These are phyloP conservation scores for Agrypnia vestita DNA, from an alignment of 1,140 invertebrate genomes.

Conservation along the genomic window DNA sequence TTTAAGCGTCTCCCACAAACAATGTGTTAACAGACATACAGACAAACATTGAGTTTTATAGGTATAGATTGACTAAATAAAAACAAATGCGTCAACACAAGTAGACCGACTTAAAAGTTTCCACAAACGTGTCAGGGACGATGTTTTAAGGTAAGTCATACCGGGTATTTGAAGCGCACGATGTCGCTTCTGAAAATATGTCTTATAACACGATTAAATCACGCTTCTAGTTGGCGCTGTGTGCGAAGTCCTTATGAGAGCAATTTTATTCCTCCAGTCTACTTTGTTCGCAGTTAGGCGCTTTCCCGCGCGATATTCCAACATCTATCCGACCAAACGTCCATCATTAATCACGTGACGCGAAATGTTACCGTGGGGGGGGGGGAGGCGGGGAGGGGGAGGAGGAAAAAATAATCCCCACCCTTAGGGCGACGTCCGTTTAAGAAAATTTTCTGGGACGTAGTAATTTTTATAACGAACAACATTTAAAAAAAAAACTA, in stretches of 20 bases:
- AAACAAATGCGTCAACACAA: too few species aligned
- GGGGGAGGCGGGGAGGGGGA: conserved; percentile 17
- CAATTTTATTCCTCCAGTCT: conserved; percentile 24
- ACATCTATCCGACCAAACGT: conserved; percentile 54
- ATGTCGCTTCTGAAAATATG: too few species aligned
- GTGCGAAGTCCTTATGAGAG: conserved; percentile 29
- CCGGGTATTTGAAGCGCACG: too few species aligned
- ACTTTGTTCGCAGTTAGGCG: conserved; percentile 48
- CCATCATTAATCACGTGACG: conserved; percentile 61
- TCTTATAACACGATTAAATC: too few species aligned
- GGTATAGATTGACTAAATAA: too few species aligned
- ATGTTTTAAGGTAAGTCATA: too few species aligned
- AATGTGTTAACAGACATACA: too few species aligned
- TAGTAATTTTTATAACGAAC: not conserved
- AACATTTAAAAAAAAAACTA: too few species aligned
- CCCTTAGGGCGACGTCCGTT: conserved; percentile 12
- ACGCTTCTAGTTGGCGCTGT: not conserved
- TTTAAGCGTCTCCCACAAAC: too few species aligned
- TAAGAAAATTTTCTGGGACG: conserved; percentile 5
- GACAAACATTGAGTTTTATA: too few species aligned
- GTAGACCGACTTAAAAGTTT: too few species aligned
- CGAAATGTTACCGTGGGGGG: conserved; percentile 55
- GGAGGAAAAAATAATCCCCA: conserved; percentile 49
- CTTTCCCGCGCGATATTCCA: conserved; percentile 31
- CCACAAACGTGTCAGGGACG: too few species aligned